Evolutionary conservation across 2,888 invertebrate genomes (phyloP).

Genomic region (Vesta saturnalis): DNA sequence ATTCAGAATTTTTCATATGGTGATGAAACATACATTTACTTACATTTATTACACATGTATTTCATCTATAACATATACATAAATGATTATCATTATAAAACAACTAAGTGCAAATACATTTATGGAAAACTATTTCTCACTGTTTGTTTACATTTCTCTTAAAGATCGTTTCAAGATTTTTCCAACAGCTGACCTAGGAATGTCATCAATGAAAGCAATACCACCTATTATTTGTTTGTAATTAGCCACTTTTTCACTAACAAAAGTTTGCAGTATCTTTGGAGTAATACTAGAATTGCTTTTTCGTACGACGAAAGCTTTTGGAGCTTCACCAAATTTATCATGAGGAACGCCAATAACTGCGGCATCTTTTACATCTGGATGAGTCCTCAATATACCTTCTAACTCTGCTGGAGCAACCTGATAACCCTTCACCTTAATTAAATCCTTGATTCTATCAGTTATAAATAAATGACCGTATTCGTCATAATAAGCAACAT

Average conservation of each 20-base stretch:
- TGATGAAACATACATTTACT: too few relatives aligned
- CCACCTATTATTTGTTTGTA: conserved; percentile 79
- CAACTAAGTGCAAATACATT: too few relatives aligned
- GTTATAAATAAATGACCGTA: conserved; percentile 70
- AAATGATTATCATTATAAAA: too few relatives aligned
- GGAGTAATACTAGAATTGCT: conserved; percentile 54
- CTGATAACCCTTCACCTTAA: conserved; percentile 76
- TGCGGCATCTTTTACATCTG: conserved; percentile 79
- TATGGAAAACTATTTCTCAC: too few relatives aligned
- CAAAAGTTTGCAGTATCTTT: too few relatives aligned
- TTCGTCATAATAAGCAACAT: conserved; percentile 68
- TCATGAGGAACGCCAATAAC: too few relatives aligned
- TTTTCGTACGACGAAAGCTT: conserved; percentile 74
- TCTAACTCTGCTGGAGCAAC: conserved; percentile 90
- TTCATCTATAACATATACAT: too few relatives aligned
- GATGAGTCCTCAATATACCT: conserved; percentile 73
- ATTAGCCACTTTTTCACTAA: conserved; percentile 77
- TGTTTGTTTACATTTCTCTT: too few relatives aligned
- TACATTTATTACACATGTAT: too few relatives aligned
- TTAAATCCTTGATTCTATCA: conserved; percentile 89
- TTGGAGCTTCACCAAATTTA: conserved; percentile 75
- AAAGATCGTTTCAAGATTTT: too few relatives aligned
- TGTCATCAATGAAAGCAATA: conserved; percentile 70
- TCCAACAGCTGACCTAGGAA: conserved; percentile 81
- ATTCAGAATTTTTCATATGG: too few relatives aligned